Conservation (phyloP, 2,113 vertebrate genomes). For the Ameiurus melas region DNA sequence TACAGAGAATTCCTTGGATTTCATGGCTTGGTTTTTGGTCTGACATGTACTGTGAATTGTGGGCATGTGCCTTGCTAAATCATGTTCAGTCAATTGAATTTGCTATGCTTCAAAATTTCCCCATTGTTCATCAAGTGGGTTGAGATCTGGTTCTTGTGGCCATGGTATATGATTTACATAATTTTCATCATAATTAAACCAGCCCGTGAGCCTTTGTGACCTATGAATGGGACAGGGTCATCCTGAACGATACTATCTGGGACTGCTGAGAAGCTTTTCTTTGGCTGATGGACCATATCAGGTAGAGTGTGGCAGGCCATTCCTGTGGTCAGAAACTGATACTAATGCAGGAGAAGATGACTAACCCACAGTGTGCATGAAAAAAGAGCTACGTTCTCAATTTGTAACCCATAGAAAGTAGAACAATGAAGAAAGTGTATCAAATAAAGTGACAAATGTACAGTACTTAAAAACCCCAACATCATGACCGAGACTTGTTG, state of each 20-base stretch:
- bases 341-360: background rate
- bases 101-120: background rate
- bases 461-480: background rate
- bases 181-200: background rate
- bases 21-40: background rate
- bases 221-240: background rate
- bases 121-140: background rate
- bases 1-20: background rate
- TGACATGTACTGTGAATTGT: background rate
- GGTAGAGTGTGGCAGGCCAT: background rate
- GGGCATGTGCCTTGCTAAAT: background rate
- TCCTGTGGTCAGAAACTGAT: background rate
- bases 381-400: background rate
- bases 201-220: background rate
- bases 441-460: background rate
- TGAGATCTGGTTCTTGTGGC: background rate
- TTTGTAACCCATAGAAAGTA: background rate
- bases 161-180: background rate
- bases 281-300: background rate
- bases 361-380: background rate
- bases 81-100: background rate
- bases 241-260: too few relatives aligned
- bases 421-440: background rate
- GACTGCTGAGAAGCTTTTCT: background rate
- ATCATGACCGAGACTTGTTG: background rate